phyloP scores from a whole-genome alignment of 2,113 vertebrate species.

The Oxygymnocypris stewartii region DNA sequence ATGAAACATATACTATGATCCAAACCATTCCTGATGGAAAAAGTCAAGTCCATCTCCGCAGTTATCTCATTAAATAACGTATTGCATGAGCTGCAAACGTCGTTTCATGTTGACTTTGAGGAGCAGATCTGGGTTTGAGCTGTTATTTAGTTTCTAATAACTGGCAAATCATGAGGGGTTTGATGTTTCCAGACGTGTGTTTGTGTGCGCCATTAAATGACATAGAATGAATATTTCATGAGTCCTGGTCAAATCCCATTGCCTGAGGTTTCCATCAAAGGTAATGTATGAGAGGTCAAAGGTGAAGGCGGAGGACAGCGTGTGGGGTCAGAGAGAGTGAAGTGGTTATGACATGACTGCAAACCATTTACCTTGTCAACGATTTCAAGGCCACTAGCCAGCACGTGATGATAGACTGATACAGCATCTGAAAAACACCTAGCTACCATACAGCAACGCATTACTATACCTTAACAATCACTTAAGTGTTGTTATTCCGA shows the following conservation, averaged over 20 bases:
- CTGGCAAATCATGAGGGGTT: background rate
- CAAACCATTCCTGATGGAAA: background rate
- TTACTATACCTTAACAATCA: background rate
- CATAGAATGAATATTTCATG: background rate
- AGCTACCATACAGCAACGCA: background rate
- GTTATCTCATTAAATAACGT: background rate
- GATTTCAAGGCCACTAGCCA: background rate
- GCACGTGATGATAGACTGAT: background rate
- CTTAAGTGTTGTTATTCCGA: background rate
- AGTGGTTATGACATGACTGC: constrained; percentile 7
- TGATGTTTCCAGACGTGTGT: background rate
- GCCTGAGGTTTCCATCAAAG: constrained; percentile 1
- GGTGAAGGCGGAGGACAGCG: background rate
- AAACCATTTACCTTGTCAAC: constrained; percentile 23
- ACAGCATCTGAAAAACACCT: background rate
- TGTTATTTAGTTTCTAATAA: background rate
- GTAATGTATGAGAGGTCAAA: background rate
- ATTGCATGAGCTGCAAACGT: background rate
- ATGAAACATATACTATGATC: background rate
- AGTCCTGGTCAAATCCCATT: background rate
- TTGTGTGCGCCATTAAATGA: background rate
- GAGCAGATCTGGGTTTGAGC: background rate
- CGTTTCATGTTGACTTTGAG: background rate
- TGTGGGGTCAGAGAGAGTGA: background rate
- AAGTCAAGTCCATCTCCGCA: background rate